Evolutionary conservation across 1,140 invertebrate species (phyloP), one percentile per base, ranked within the genome.

Genomic region (Heliconius nattereri): DNA sequence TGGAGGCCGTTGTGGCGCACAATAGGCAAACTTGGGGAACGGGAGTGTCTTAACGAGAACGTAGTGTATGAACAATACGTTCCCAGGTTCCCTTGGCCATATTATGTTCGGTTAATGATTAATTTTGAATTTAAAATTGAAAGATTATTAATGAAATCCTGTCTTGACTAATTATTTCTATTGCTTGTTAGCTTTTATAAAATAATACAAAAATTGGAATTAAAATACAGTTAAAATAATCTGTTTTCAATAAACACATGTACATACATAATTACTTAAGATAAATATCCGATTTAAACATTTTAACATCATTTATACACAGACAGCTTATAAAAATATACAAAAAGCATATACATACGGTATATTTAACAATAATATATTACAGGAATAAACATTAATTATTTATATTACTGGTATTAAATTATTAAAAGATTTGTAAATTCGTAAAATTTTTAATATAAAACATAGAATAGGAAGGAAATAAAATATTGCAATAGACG

Each of bases 291-390:
- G 52, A 54, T 7, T 16, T 54, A 20, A 66, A 13, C 23, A 26
- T 13, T 3, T 66, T 9, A 66, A 19, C 3, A 66, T n/a, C 52
- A 60, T 23, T 57, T 60, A 66, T 66, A 66, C 60, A 66, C 60
- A 26, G 11, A 66, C 29, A 66, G 60, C 26, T 26, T 29, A 66
- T 26, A 66, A 66, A 66, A 66, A 66, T 66, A 66, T 66, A 66
- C 23, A 66, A 45, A 19, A 52, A 52, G 2, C 19, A 52, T 6
- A 20, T 19, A 52, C 49, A 52, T 20, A 52, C 49, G 13, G 13
- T 45, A 52, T 52, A 7, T 2, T 13, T 7, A 52, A 19, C 19
- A 52, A 7, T 52, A 52, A 52, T 20, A 20, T 29, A 29, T 29
- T 66, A 66, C 26, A 23, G 29, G 60, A 29, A 29, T 16, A 66